Conservation (phyloP, 2,113 vertebrate species). For the Semnornis frantzii region DNA sequence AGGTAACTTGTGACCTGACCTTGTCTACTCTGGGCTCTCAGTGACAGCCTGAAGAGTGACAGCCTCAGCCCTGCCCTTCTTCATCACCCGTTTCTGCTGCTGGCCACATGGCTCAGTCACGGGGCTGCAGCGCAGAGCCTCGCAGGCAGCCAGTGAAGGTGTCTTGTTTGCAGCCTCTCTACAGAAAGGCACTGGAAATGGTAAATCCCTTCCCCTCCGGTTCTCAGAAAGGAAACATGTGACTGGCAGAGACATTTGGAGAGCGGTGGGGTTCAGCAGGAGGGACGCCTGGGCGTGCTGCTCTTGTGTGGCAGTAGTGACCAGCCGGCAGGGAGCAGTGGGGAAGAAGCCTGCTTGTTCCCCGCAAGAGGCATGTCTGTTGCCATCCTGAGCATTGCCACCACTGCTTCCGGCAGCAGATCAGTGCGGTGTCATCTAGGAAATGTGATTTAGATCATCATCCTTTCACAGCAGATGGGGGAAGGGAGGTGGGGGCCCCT, state of each 20-base stretch:
- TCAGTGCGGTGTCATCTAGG: constrained; percentile 17
- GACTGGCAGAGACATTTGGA: neutral
- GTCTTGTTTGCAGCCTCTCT: neutral
- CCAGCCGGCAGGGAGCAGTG: fast-evolving
- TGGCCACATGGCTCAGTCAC: fast-evolving
- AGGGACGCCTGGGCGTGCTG: neutral
- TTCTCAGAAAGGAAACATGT: neutral
- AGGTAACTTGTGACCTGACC: neutral
- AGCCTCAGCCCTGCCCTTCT: neutral
- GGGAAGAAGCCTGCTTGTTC: neutral
- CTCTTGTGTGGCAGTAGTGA: neutral
- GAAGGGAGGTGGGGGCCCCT: constrained; percentile 35
- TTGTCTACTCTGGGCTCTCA: neutral
- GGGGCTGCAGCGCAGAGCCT: neutral
- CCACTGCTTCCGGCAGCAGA: neutral
- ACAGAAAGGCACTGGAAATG: neutral
- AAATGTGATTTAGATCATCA: constrained; percentile 57
- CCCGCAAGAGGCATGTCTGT: neutral
- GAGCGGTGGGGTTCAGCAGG: fast-evolving
- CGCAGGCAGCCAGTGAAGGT: fast-evolving
- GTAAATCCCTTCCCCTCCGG: neutral
- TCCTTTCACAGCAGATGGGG: constrained; percentile 6
- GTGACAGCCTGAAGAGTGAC: neutral
- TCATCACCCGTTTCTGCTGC: neutral
- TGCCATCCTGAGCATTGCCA: neutral